These are phyloP conservation scores for Tupaia tana DNA, from an alignment of 2,113 vertebrate species.

Conservation along the genomic window DNA sequence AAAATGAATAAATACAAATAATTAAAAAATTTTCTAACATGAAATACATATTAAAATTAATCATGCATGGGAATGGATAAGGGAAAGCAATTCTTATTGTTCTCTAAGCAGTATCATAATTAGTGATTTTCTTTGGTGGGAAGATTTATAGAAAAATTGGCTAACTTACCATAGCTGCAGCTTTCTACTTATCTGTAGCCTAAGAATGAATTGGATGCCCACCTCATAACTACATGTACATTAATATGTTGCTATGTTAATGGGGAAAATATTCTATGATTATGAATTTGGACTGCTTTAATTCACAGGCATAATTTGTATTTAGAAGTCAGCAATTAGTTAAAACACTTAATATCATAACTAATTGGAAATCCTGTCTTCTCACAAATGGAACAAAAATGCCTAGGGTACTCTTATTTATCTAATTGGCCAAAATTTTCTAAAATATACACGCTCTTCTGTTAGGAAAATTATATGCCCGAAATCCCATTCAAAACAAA, in stretches of 20 bases:
- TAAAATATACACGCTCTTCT: neutral
- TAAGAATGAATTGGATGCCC: neutral
- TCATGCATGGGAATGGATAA: neutral
- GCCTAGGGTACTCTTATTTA: neutral
- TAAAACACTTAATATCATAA: neutral
- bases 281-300: neutral
- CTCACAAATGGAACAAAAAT: neutral
- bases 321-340: neutral
- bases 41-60: neutral
- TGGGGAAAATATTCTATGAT: neutral
- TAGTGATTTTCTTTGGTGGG: neutral
- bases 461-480: neutral
- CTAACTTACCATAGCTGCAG: neutral
- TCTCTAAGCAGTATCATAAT: neutral
- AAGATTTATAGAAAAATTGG: neutral
- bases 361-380: neutral
- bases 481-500: neutral
- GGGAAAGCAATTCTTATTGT: neutral
- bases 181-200: neutral
- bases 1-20: no score
- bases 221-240: neutral
- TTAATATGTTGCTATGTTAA: neutral
- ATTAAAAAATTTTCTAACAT: neutral
- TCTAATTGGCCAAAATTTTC: neutral
- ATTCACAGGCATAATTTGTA: neutral